These are phyloP conservation scores for Camponotus fellah DNA, from an alignment of 2,888 invertebrate genomes.

Conservation along the genomic window DNA sequence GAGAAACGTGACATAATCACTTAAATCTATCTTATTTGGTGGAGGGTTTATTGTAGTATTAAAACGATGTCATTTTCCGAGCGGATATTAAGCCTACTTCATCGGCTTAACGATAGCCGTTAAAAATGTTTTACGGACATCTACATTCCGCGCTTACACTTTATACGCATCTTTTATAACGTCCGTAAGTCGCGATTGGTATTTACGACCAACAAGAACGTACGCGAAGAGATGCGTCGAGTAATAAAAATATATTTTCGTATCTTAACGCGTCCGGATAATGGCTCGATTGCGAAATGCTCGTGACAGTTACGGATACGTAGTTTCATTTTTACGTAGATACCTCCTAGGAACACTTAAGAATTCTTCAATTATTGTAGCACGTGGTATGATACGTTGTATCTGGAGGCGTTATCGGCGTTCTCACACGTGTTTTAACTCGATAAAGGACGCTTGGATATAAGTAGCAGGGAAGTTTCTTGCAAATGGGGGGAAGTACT, in stretches of 20 bases:
- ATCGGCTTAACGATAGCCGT: constrained; percentile 42
- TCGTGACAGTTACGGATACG: not conserved
- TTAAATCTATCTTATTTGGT: not conserved
- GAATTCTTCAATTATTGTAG: constrained; percentile 7
- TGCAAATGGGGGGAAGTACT: constrained; percentile 10
- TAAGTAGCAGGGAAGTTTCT: constrained; percentile 44
- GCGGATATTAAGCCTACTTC: constrained; percentile 53
- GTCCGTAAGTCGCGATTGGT: constrained; percentile 21
- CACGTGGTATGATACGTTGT: constrained; percentile 20
- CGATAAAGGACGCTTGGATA: constrained; percentile 39
- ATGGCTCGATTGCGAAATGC: not conserved
- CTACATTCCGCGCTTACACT: not conserved
- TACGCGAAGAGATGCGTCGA: not conserved
- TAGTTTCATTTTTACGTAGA: not conserved
- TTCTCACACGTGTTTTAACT: constrained; percentile 33
- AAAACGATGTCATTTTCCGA: not conserved
- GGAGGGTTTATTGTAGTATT: constrained; percentile 17
- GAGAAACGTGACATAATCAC: not conserved
- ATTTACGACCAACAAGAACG: constrained; percentile 8
- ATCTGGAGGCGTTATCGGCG: constrained; percentile 35
- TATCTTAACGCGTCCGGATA: not conserved
- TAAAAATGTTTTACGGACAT: constrained; percentile 27
- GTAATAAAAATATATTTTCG: constrained; percentile 22
- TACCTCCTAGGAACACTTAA: not conserved
- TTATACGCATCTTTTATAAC: constrained; percentile 24